Evolutionary conservation across 2,113 vertebrate genomes (phyloP).

Genomic region (Oplegnathus fasciatus): DNA sequence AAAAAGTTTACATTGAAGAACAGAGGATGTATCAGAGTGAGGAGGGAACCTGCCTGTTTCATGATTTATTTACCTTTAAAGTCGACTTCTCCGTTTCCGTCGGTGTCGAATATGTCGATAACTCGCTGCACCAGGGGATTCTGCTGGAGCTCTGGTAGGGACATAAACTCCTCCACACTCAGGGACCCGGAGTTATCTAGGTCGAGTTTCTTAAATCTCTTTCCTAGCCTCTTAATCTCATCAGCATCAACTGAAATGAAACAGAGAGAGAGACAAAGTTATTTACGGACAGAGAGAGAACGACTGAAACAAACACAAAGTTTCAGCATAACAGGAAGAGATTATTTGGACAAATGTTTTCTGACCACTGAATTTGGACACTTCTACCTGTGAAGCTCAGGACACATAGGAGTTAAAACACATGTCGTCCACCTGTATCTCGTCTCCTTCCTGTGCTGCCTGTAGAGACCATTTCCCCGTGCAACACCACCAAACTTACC

Average conservation of each 20-base stretch:
- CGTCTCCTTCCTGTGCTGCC: not conserved
- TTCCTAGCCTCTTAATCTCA: constrained; percentile 97
- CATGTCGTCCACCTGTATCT: not conserved
- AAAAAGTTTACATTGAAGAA: not conserved
- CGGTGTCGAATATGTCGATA: constrained; percentile 97
- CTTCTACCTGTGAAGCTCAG: not conserved
- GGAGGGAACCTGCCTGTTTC: too few species aligned
- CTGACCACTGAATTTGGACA: not conserved
- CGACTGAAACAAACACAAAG: not conserved
- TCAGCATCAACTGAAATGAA: constrained; percentile 88
- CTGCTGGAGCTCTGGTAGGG: constrained; percentile 94
- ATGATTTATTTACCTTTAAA: constrained; percentile 89
- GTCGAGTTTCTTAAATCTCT: constrained; percentile 97
- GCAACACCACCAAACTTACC: constrained; percentile 67
- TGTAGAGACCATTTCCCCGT: not conserved
- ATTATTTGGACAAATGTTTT: not conserved
- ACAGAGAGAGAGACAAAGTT: constrained; percentile 22
- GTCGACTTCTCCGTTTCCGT: constrained; percentile 97
- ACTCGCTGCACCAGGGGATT: constrained; percentile 96
- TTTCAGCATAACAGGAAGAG: not conserved
- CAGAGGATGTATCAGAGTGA: not conserved
- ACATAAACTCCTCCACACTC: constrained; percentile 98
- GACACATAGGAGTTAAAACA: not conserved
- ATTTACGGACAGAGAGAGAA: not conserved
- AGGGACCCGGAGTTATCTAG: constrained; percentile 96